Evolutionary conservation across 1,140 invertebrate genomes (phyloP), one percentile per base, ranked within the genome.

Genomic region (Bombus pyrosoma): DNA sequence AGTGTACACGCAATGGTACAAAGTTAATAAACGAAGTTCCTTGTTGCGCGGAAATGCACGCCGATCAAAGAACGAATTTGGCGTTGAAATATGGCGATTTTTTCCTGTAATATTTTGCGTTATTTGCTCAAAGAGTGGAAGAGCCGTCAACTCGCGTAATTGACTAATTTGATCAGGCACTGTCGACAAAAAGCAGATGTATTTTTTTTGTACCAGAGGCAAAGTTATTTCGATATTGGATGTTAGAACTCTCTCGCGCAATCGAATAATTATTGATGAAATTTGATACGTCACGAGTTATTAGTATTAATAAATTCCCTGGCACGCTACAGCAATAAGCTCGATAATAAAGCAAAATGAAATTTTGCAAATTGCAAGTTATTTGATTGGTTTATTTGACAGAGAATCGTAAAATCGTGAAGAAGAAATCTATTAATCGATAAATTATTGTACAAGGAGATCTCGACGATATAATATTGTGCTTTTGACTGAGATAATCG

Each of bases 1-100:
- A 8, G n/a, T 34, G 43, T 81, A 22, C 39, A 34, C 37, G n/a
- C 37, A 32, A 57, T 57, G 18, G 3, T 18, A 62, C 53, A 43
- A 62, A 81, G 68, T 34, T 81, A 81, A 81, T 37, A 37, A 72
- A 81, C 47, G 25, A 72, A 57, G 37, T 32, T 72, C 6, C 37
- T 39, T n/a, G 28, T 18, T 41, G 32, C 57, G 12, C 57, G 28
- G 25, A n/a, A 28, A 43, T 10, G 25, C 22, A 34, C 41, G 34
- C 9, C 10, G 34, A 28, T 41, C 15, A 73, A 22, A 64, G 41
- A 3, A 69, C 1, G 25, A 53, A 12, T 32, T 25, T 13, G 8
- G 10, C 10, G 25, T 47, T 15, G 34, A 34, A 57, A 71, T 53
- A 22, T 71, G 9, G 0, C 66, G 2, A 59, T 25, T 10, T 73